Conservation (phyloP, 2,113 vertebrate species). For the Vanacampus margaritifer region DNA sequence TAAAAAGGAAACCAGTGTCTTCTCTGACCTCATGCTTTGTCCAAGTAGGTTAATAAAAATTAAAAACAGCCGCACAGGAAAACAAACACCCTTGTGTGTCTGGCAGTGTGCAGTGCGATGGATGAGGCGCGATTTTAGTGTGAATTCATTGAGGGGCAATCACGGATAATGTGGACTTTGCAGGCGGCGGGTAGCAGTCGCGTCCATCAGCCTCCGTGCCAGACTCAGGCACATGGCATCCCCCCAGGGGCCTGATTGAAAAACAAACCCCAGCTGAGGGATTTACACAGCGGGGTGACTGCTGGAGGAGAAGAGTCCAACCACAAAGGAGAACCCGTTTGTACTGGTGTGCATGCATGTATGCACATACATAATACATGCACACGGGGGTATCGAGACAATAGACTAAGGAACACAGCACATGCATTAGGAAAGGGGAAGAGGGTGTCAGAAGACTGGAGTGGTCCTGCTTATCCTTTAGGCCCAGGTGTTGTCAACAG, state of each 20-base stretch:
- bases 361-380: conserved; percentile 49
- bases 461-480: conserved; percentile 33
- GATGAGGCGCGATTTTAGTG: neutral
- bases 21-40: neutral
- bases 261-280: conserved; percentile 39
- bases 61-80: neutral
- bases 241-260: conserved; percentile 31
- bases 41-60: conserved; percentile 2
- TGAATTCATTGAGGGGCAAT: conserved; percentile 9
- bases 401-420: conserved; percentile 39
- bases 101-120: neutral
- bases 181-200: conserved; percentile 7
- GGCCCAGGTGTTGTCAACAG: conserved; percentile 47
- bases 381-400: conserved; percentile 22
- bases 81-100: conserved; percentile 1
- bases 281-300: conserved; percentile 46
- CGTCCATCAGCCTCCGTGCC: conserved; percentile 17
- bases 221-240: conserved; percentile 18
- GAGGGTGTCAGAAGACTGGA: conserved; percentile 20
- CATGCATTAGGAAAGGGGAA: conserved; percentile 23
- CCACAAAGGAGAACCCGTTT: conserved; percentile 20
- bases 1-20: neutral
- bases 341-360: conserved; percentile 10
- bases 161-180: conserved; percentile 9
- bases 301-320: conserved; percentile 13